Base-by-base conservation (phyloP, 2,888 invertebrate species). In the Oxyscelio sp. region DNA sequence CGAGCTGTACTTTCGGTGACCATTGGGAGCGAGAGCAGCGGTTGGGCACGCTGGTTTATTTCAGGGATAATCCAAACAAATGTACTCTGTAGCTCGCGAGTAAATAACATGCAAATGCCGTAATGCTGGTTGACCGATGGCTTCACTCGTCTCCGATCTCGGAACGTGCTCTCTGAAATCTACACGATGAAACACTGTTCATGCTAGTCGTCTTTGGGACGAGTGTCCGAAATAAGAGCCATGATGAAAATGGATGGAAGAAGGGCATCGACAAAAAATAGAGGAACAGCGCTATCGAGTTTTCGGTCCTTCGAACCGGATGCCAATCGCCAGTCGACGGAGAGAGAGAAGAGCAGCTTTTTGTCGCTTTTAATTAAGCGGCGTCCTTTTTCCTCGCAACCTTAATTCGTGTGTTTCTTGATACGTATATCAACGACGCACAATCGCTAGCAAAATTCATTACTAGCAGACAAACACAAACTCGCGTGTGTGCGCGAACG, bases 41-140 rank as follows among this genome's bases (percentile, higher is more conserved):
- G 86, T 89, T 87, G 89, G 88, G 88, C 73, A 83, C 90, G 91
- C 91, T 92, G 93, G 91, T 93, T 94, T 94, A 93, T 94, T 93
- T 93, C 92, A 92, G 90, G 92, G 94, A 94, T 94, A 94, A 94
- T 94, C 94, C 94, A 94, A 94, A 94, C 94, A 94, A 94, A 94
- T 94, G 94, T 94, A 94, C 94, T 94, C 92, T 91, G 93, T 91
- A 91, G 92, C 91, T 91, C 90, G 91, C 91, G 92, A 92, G 94
- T 94, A 94, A 94, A 94, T 94, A 94, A 94, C 94, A 94, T 94
- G 94, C 93, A 94, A 94, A 94, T 94, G 89, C 93, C 92, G 93
- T 94, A 94, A 94, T 94, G 93, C 94, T 93, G 91, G 92, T 93
- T 94, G 94, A 94, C 93, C 94, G 94, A 94, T 94, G 93, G 92